Evolutionary conservation across 2,113 vertebrate genomes (phyloP).

Genomic region (Sprattus sprattus): DNA sequence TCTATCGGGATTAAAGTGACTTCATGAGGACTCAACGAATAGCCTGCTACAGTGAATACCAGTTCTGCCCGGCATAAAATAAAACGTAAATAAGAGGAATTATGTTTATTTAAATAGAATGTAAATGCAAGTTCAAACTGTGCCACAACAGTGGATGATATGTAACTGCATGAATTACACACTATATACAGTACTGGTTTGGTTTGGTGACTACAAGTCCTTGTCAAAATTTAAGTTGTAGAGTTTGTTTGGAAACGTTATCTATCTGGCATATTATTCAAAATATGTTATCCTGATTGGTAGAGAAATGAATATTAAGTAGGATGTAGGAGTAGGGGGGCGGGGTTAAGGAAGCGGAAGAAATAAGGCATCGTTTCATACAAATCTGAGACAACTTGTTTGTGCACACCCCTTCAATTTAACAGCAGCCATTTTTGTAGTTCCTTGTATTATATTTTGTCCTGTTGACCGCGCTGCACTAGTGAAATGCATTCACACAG

Average conservation of each 20-base stretch:
- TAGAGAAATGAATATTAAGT: no score
- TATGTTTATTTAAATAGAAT: neutral
- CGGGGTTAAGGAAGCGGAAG: no score
- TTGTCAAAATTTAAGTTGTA: no score
- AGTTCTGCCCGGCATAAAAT: neutral
- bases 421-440: neutral
- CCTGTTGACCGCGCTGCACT: neutral
- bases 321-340: no score
- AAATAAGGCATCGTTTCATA: no score
- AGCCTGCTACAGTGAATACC: neutral
- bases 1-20: neutral
- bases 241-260: no score
- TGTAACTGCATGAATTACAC: neutral
- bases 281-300: no score
- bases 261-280: no score
- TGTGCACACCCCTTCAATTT: neutral
- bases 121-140: neutral
- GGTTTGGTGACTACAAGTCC: neutral
- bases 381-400: neutral
- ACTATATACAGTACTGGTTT: neutral
- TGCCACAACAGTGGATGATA: neutral
- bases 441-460: neutral
- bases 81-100: neutral
- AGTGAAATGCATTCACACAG: neutral
- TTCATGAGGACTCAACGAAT: neutral